Evolutionary conservation across 2,888 invertebrate species (phyloP), one percentile per base, ranked within the genome.

Genomic region (Chrysolina americana): DNA sequence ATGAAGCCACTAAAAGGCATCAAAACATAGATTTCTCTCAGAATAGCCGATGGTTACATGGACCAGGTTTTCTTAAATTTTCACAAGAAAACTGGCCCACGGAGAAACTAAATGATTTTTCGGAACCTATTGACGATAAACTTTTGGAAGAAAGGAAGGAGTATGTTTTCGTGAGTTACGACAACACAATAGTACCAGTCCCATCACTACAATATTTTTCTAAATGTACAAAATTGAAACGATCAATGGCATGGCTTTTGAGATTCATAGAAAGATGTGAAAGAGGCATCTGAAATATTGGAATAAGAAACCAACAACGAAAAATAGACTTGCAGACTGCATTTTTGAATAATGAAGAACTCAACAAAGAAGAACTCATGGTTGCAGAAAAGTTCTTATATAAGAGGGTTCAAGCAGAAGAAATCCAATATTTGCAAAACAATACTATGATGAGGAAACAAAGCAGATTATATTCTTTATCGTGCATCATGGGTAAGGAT

Each of bases 1-100:
- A 63, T 63, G 63, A 63, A 63, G 63, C 63, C 8, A 63, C 63
- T n/a, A 41, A 63, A 19, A 63, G 63, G 28, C 9, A 8, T 15
- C 3, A 36, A 63, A 19, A 63, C 9, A 13, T 63, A 13, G 8
- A 13, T 13, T 63, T 36, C 15, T 36, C 28, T 36, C 5, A 28
- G 4, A 41, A n/a, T 6, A 15, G n/a, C n/a, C 8, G 63, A 41
- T 63, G 63, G 63, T 15, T 63, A 3, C n/a, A 36, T 15, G 41
- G 63, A 15, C 63, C 63, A 21, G 17, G 28, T 15, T 63, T 63
- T 63, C 19, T 41, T 1, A 2, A 19, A 5, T 17, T 63, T 13
- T 28, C 63, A 36, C 36, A n/a, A 63, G 36, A 41, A 13, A 63
- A 63, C 13, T 63, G 63, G 63, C 63, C 63, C 15, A 63, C 10